Base-by-base conservation (phyloP, 2,888 invertebrate genomes). In the Gymnosoma rotundatum region DNA sequence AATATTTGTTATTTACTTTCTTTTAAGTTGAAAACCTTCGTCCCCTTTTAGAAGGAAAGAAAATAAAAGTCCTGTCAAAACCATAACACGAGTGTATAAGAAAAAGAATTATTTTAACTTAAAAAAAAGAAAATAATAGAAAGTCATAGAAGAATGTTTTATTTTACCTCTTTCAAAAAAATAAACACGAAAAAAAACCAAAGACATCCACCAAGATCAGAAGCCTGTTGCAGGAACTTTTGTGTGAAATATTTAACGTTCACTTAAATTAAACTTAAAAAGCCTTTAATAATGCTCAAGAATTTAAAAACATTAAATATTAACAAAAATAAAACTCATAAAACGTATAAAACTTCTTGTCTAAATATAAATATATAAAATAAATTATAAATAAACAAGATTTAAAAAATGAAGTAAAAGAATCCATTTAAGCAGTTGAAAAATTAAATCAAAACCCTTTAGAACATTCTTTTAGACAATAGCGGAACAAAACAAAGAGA, bases 141-240 rank as follows among this genome's bases (percentile, higher is more conserved):
- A n/a, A n/a, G n/a, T n/a, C n/a, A n/a, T n/a, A n/a, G n/a, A n/a
- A n/a, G n/a, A n/a, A n/a, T n/a, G n/a, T n/a, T n/a, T n/a, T n/a
- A n/a, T n/a, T n/a, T n/a, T n/a, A n/a, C n/a, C n/a, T n/a, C n/a
- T n/a, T n/a, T n/a, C n/a, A 10, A 36, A 75, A 20, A 45, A 18
- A 10, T 45, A 7, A 52, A 38, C 14, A 2, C 25, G 20, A 38
- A 38, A 32, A 78, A 64, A 12, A n/a, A n/a, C n/a, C n/a, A n/a
- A n/a, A 67, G 20, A 36, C 20, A 60, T 75, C 78, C 78, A 66
- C 83, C 79, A 83, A 83, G 79, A 79, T 83, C 83, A 83, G 75
- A 83, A 79, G 74, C 78, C 83, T 74, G 42, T 50, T 20, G 38
- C 38, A 58, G 61, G 25, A 36, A 48, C 73, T 61, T 20, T 66